Base-by-base conservation (phyloP, 2,797 vertebrate genomes). In the Coreius guichenoti region DNA sequence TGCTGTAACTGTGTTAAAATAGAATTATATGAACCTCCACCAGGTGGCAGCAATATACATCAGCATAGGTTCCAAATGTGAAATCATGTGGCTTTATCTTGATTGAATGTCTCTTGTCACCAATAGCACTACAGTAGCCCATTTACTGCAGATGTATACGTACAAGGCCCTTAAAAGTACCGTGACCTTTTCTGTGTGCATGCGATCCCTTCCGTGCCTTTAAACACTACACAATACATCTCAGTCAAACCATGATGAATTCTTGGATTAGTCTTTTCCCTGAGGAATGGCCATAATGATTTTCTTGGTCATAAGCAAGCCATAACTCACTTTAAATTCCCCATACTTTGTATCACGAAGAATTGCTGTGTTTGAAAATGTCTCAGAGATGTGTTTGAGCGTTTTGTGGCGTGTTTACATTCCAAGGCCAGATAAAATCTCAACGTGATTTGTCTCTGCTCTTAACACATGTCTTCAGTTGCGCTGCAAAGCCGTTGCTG, bases 331-430 rank as follows among this genome's bases (percentile, higher is more conserved):
- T 86, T 83, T 73, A 87, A 47, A 76, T 89, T 87, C 80, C 79
- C 74, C 56, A 87, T 72, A 81, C 88, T 86, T 81, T 83, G 88
- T 87, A 76, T 78, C 39, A 83, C 73, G 61, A 91, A 84, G 89
- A 90, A 88, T 90, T 81, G 81, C 87, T 86, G 81, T 92, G 92
- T 94, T 94, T 94, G 92, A 91, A 94, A 93, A 89, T 61, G 84
- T 90, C 88, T 91, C 84, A 76, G 86, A 87, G 90, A 89, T 81
- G 47, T 63, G 43, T 90, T 51, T 86, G 82, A 86, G 75, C 88
- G 80, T 74, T 77, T 54, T 85, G 89, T 47, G 83, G 68, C 90
- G 86, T 94, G 92, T 95, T 95, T 95, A 94, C 91, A 92, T 94
- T 95, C 91, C 88, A 85, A 89, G 86, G 86, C 91, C 89, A 90